A percentile compares a stretch with the other conserved stretches of the same genome.
phyloP scores from a whole-genome alignment of 2,797 vertebrate genomes.

The Pipistrellus pygmaeus region DNA sequence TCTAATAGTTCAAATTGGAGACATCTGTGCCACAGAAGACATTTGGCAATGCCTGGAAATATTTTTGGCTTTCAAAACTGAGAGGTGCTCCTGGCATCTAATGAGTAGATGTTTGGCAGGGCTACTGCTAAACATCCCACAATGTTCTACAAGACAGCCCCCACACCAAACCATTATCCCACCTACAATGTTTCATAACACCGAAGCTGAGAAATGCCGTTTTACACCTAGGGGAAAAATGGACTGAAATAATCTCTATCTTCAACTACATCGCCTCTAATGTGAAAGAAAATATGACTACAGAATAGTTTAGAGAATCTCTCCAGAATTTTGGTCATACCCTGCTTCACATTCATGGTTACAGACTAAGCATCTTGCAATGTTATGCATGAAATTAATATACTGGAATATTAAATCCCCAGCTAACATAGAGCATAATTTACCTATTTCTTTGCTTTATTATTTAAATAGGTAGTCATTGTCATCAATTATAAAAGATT shows the following conservation, averaged over 20 bases:
- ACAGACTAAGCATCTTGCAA: conserved; percentile 37
- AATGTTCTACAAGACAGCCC: not conserved
- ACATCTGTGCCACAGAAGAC: not conserved
- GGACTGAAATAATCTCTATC: not conserved
- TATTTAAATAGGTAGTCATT: not conserved
- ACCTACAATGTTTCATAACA: not conserved
- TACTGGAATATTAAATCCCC: conserved; percentile 64
- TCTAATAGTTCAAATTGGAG: not conserved
- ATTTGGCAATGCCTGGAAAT: not conserved
- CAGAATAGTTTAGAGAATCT: not conserved
- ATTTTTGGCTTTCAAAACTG: not conserved
- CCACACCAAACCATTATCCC: not conserved
- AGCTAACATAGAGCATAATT: not conserved
- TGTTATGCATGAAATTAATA: conserved; percentile 60
- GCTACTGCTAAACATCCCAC: not conserved
- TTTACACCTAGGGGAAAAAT: not conserved
- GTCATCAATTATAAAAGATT: not conserved
- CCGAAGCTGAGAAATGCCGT: not conserved
- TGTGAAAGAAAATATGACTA: conserved; percentile 65
- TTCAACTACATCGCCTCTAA: not conserved
- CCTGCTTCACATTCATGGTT: not conserved
- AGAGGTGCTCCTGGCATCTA: not conserved
- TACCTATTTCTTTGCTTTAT: not conserved
- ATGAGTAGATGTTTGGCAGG: not conserved
- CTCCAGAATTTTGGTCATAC: not conserved